phyloP scores from a whole-genome alignment of 2,888 invertebrate species.

The Leptinotarsa rubiginosa region DNA sequence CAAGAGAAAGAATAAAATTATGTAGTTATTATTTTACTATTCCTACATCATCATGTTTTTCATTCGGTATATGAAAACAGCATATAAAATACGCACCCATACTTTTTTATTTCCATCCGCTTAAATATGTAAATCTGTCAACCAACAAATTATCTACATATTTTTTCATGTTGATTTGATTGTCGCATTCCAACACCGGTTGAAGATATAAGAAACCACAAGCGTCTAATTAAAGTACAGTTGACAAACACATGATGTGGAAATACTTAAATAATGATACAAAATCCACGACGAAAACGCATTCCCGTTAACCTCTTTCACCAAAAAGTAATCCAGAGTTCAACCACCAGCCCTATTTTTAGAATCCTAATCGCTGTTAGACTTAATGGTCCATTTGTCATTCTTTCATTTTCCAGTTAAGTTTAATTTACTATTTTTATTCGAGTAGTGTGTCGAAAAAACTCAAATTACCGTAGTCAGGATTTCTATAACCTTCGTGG shows the following conservation, averaged over 20 bases:
- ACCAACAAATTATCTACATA: background rate
- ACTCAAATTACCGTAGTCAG: too few species aligned
- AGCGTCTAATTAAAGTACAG: background rate
- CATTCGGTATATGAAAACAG: too few species aligned
- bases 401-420: conserved; percentile 40
- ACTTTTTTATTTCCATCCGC: too few species aligned
- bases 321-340: conserved; percentile 25
- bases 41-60: too few species aligned
- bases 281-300: conserved; percentile 15
- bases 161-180: background rate
- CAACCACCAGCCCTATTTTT: conserved; percentile 33
- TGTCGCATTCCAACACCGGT: background rate
- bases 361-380: conserved; percentile 32
- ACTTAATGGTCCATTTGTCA: conserved; percentile 42
- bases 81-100: too few species aligned
- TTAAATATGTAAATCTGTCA: background rate
- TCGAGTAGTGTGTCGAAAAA: conserved; percentile 7
- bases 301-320: conserved; percentile 22
- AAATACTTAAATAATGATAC: conserved; percentile 24
- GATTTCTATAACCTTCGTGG: too few species aligned
- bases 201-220: background rate
- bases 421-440: conserved; percentile 42
- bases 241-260: conserved; percentile 20
- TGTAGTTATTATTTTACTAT: too few species aligned
- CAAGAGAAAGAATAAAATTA: too few species aligned